Base-by-base conservation (phyloP, 2,888 invertebrate genomes). In the Phlogophora meticulosa region DNA sequence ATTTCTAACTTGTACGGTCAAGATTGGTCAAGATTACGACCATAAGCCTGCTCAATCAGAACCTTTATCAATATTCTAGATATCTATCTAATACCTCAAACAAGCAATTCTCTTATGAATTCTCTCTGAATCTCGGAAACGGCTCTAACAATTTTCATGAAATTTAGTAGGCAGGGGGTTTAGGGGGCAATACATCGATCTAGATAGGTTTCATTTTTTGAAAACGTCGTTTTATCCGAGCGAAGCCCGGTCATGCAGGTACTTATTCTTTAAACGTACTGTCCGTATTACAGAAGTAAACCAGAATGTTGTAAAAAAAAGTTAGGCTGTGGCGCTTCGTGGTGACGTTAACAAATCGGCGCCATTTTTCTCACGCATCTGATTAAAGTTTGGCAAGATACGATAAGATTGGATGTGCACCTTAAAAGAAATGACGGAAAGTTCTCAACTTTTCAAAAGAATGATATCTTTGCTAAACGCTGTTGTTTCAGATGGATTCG, bases 331-430 rank as follows among this genome's bases (percentile, higher is more conserved):
- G 53, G 59, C 32, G 56, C 10, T 60, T 45, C 24, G 45, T 28
- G 59, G 49, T 57, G 76, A 72, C 79, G 60, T 70, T 24, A 46
- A 80, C 69, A 63, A 70, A 80, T 80, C 55, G 64, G 22, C 28
- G 52, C 59, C 64, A 76, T 80, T 78, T 72, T 52, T 80, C 59
- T 55, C 61, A 81, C 72, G 76, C 76, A 78, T 81, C 76, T 81
- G 82, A 81, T 80, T 60, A 62, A 75, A 80, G 66, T 81, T 78
- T 65, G 34, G 38, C 48, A 52, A 61, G 61, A 64, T 56, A 24
- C 38, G 73, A 62, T 75, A 51, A 62, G 61, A 71, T 72, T 57
- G 75, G 34, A 52, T 66, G 24, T 45, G 17, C 43, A 55, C 45
- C 38, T 53, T 42, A 20, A 43, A 72, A 43, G 53, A 65, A 74